These are phyloP conservation scores for Ypsolopha scabrella DNA, from an alignment of 2,888 invertebrate species.

Conservation along the genomic window DNA sequence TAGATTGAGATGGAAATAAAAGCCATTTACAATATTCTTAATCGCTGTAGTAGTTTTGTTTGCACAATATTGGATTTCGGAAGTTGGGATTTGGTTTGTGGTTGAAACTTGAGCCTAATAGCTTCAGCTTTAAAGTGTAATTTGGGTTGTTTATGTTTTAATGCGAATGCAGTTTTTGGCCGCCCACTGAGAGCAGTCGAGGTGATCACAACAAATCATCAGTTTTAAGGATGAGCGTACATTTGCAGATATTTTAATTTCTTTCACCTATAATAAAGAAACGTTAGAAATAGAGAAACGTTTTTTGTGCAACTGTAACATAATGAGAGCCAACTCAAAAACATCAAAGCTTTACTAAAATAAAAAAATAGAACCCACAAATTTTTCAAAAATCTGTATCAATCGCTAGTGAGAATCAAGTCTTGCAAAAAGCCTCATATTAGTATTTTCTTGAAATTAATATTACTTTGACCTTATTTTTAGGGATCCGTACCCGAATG, in stretches of 20 bases:
- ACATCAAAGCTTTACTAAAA: too few relatives aligned
- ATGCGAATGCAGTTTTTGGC: conserved; percentile 47
- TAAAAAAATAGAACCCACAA: too few relatives aligned
- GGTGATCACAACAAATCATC: conserved; percentile 63
- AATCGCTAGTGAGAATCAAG: too few relatives aligned
- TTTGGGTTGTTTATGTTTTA: conserved; percentile 16
- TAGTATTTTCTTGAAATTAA: too few relatives aligned
- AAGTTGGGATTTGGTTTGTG: conserved; percentile 11
- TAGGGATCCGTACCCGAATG: too few relatives aligned
- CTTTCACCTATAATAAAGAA: background rate
- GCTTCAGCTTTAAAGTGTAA: conserved; percentile 25
- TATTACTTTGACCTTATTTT: too few relatives aligned
- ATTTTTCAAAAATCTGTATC: too few relatives aligned
- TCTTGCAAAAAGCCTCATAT: too few relatives aligned
- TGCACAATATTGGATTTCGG: conserved; percentile 45
- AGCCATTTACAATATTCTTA: conserved; percentile 1
- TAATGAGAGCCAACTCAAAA: too few relatives aligned
- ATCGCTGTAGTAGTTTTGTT: conserved; percentile 35
- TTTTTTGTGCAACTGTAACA: too few relatives aligned
- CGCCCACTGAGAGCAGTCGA: conserved; percentile 50
- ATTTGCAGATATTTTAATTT: background rate
- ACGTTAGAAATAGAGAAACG: too few relatives aligned
- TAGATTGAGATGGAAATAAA: background rate
- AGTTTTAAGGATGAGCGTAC: background rate
- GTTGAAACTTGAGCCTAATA: conserved; percentile 16